A percentile compares a stretch with the other conserved stretches of the same genome.
phyloP scores from a whole-genome alignment of 2,888 invertebrate species.

The Apocheima hispidaria region DNA sequence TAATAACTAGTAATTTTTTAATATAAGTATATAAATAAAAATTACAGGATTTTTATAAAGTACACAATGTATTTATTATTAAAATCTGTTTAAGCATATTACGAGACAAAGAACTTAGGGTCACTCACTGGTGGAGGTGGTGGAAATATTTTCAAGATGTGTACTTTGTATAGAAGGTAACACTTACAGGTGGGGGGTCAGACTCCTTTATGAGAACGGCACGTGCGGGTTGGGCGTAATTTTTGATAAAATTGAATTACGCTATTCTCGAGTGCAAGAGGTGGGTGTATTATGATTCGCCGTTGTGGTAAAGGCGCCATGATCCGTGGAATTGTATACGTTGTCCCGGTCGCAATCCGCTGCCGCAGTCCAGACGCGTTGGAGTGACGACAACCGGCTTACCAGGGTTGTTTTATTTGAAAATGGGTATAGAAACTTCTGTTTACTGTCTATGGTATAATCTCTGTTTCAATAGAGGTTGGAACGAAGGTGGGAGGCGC shows the following conservation, averaged over 20 bases:
- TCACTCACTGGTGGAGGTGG: conserved; percentile 36
- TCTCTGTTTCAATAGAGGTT: not conserved
- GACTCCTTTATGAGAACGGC: conserved; percentile 70
- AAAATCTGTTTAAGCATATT: conserved; percentile 61
- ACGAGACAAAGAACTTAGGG: conserved; percentile 44
- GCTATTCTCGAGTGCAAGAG: conserved; percentile 50
- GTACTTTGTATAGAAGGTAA: conserved; percentile 7
- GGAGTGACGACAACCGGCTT: not conserved
- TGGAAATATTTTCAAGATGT: conserved; percentile 28
- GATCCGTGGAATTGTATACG: conserved; percentile 42
- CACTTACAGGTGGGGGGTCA: conserved; percentile 42
- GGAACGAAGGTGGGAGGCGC: not conserved
- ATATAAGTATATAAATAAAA: not conserved
- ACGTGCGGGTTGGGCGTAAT: conserved; percentile 66
- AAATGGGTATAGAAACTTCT: not conserved
- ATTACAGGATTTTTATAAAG: not conserved
- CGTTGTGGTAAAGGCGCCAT: conserved; percentile 41
- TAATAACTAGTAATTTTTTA: no score
- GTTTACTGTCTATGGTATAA: not conserved
- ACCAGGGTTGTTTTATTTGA: not conserved
- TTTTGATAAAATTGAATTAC: conserved; percentile 72
- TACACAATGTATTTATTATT: conserved; percentile 52
- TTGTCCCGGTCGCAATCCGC: conserved; percentile 9
- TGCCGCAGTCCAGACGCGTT: not conserved
- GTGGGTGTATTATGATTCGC: conserved; percentile 51